These are phyloP conservation scores for Gymnoscelis rufifasciata DNA, from an alignment of 2,888 invertebrate species.

Conservation along the genomic window DNA sequence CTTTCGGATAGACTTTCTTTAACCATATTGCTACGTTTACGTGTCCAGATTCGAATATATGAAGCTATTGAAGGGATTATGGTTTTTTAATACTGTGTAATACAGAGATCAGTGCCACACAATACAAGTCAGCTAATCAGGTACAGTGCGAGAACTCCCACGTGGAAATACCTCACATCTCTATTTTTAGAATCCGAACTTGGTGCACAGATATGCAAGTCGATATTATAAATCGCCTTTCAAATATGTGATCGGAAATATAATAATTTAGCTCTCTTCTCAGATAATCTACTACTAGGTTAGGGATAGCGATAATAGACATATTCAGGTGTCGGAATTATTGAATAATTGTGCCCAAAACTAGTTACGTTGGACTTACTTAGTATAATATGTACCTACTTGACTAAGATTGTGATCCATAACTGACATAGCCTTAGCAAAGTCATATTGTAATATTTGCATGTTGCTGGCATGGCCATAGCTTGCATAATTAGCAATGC, in stretches of 20 bases:
- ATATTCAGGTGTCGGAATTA: too few relatives aligned
- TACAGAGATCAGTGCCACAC: constrained; percentile 60
- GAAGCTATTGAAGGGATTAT: constrained; percentile 40
- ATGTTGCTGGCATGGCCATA: neutral
- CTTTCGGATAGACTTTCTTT: constrained; percentile 72
- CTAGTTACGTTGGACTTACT: too few relatives aligned
- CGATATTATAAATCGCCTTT: constrained; percentile 42
- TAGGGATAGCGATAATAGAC: too few relatives aligned
- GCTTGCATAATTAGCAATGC: neutral
- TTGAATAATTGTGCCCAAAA: too few relatives aligned
- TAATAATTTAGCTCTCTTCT: neutral
- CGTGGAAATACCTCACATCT: constrained; percentile 76
- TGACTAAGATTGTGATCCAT: too few relatives aligned
- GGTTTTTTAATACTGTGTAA: constrained; percentile 58
- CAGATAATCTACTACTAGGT: too few relatives aligned
- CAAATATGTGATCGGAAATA: neutral
- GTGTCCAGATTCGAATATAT: constrained; percentile 41
- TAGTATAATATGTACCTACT: too few relatives aligned
- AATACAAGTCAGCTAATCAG: constrained; percentile 57
- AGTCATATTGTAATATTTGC: too few relatives aligned
- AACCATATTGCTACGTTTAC: constrained; percentile 67
- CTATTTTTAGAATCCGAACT: constrained; percentile 74
- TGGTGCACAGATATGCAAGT: constrained; percentile 61
- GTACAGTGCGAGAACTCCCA: constrained; percentile 72
- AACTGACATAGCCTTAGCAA: too few relatives aligned